These are phyloP conservation scores for Polypedilum vanderplanki DNA, from an alignment of 1,140 invertebrate species.

Conservation along the genomic window DNA sequence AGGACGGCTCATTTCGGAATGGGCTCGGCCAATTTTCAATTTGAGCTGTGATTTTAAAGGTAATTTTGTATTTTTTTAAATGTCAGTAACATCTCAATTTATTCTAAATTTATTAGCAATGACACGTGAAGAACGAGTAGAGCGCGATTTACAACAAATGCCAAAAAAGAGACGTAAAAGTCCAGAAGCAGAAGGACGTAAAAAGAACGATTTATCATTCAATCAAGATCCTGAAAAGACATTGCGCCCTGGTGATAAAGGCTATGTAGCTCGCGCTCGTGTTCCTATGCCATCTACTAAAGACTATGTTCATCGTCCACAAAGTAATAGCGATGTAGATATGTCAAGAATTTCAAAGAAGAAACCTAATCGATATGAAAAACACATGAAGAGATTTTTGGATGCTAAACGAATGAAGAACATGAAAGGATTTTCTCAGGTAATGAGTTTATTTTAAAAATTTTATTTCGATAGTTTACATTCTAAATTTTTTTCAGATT, in stretches of 20 bases:
- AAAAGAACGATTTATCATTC: conserved; percentile 49
- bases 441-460: not conserved
- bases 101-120: conserved; percentile 49
- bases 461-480: not conserved
- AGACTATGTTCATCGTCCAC: conserved; percentile 92
- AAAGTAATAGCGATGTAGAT: conserved; percentile 81
- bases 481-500: conserved; percentile 67
- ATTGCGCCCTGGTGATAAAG: conserved; percentile 85
- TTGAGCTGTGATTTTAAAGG: conserved; percentile 88
- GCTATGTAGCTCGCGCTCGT: conserved; percentile 88
- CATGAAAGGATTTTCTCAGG: conserved; percentile 49
- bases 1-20: conserved; percentile 90
- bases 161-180: conserved; percentile 57
- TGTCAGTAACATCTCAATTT: conserved; percentile 9
- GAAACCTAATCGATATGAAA: conserved; percentile 78
- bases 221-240: conserved; percentile 40
- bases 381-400: conserved; percentile 82
- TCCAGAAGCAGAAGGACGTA: conserved; percentile 42
- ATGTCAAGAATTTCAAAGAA: conserved; percentile 72
- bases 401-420: conserved; percentile 75
- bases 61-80: conserved; percentile 39
- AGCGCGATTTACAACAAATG: conserved; percentile 84
- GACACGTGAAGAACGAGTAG: conserved; percentile 77
- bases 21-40: conserved; percentile 95
- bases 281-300: conserved; percentile 93